Base-by-base conservation (phyloP, 1,140 invertebrate species). In the Drosophila bocqueti region DNA sequence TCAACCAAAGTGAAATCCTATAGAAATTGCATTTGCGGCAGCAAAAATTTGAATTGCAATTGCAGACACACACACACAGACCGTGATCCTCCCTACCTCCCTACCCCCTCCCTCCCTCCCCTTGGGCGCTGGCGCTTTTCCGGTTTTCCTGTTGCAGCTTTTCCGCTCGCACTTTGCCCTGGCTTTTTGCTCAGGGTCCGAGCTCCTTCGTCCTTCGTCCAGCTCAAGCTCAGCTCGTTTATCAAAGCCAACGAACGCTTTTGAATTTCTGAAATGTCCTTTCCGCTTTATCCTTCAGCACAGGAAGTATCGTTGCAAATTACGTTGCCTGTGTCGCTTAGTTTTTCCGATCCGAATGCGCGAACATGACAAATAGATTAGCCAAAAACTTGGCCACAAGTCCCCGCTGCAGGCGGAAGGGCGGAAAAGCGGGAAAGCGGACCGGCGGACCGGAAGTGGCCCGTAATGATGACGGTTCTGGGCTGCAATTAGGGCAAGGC, bases 331-430 rank as follows among this genome's bases (percentile, higher is more conserved):
- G 66, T 83, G 84, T 83, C 80, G 77, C 80, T 79, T 69, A 67
- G 64, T 83, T 89, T 87, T 83, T 83, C 66, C 57, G 71, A 75
- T 77, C 72, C 81, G 46, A 73, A 73, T 80, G 36, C 55, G 78
- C 82, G 78, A 78, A 87, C 85, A 89, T 84, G 84, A 87, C 84
- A 87, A 87, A 87, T 87, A 87, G 84, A 87, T 87, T 89, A 87
- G 84, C 75, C 75, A 24, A 73, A 73, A 74, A 73, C 68, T 74
- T 74, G 71, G 69, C 52, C 69, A 72, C 50, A 72, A 47, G 46
- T 47, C 46, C 7, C 3, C 4, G 46, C 46, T 24, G 21, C 21
- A 4, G 21, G 21, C 21, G 24, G 24, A 49, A 26, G 0, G 8
- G 6, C 24, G 31, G 29, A 29, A 29, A 8, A 29, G 5, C 24